These are phyloP conservation scores for Eurystomus gularis DNA, from an alignment of 2,113 vertebrate species.

Conservation along the genomic window DNA sequence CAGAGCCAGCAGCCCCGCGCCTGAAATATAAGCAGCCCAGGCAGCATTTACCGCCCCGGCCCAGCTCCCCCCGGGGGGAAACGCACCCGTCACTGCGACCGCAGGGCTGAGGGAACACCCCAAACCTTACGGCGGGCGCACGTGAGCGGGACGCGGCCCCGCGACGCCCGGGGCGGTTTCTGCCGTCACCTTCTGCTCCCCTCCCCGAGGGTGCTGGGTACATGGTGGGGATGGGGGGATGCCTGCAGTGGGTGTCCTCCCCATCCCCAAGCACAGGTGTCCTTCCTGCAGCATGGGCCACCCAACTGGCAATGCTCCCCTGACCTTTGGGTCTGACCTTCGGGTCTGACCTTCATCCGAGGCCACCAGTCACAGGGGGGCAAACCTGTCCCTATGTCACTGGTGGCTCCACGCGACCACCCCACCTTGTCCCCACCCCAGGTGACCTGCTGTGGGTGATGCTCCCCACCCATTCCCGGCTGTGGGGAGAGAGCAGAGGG, in stretches of 20 bases:
- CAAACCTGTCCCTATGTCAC: background rate
- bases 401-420: too few relatives aligned
- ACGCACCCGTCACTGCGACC: background rate
- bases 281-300: rapidly evolving
- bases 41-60: background rate
- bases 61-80: background rate
- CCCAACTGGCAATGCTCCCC: rapidly evolving
- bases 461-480: background rate
- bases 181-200: background rate
- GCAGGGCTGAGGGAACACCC: slow-evolving; percentile 13
- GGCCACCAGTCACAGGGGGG: background rate
- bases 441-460: background rate
- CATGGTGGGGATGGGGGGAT: background rate
- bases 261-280: background rate
- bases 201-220: background rate
- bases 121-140: background rate
- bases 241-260: too few relatives aligned
- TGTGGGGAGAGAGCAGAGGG: rapidly evolving
- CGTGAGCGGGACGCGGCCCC: background rate
- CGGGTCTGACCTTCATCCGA: background rate
- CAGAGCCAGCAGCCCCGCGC: slow-evolving; percentile 27
- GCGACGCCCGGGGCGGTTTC: background rate
- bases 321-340: background rate
- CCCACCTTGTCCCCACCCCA: background rate
- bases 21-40: slow-evolving; percentile 59